phyloP scores from a whole-genome alignment of 1,140 invertebrate genomes.

The Sycobia sp. region DNA sequence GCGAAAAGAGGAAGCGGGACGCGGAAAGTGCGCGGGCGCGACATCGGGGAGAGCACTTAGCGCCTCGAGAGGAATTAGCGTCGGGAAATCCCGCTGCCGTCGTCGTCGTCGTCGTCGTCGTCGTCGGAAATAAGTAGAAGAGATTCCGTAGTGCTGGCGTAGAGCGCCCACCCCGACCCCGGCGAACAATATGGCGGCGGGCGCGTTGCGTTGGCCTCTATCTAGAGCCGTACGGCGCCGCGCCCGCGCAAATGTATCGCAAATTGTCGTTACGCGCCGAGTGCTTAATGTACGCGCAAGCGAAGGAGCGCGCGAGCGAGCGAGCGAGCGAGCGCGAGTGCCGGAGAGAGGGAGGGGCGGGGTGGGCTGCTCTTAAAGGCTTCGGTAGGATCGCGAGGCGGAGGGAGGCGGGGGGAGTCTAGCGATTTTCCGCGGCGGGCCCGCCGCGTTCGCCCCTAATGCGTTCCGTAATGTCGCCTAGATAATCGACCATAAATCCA shows the following conservation, averaged over 20 bases:
- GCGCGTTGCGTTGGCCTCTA: conserved; percentile 29
- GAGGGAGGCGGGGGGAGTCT: conserved; percentile 30
- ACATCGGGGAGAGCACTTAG: conserved; percentile 16
- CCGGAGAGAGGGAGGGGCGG: neutral
- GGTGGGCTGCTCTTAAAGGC: conserved; percentile 19
- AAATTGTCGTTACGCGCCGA: conserved; percentile 57
- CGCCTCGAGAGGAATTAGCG: conserved; percentile 31
- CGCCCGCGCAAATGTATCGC: conserved; percentile 57
- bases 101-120: neutral
- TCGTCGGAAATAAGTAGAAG: conserved; percentile 33
- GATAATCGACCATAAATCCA: conserved; percentile 55
- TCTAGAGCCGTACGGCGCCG: conserved; percentile 32
- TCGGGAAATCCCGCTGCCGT: conserved; percentile 14
- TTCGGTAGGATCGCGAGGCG: too few relatives aligned
- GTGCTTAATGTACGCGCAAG: conserved; percentile 54
- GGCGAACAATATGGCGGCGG: conserved; percentile 19
- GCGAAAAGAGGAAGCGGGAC: too few relatives aligned
- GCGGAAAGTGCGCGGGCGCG: neutral
- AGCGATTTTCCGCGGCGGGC: conserved; percentile 44
- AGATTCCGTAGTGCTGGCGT: too few relatives aligned
- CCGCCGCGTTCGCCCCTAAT: conserved; percentile 44
- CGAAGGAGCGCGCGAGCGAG: neutral
- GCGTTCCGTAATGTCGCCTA: conserved; percentile 51
- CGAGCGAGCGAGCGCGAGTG: neutral
- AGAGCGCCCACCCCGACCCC: neutral